Evolutionary conservation across 2,113 vertebrate genomes (phyloP).

Genomic region (Benitochromis conjunctus): DNA sequence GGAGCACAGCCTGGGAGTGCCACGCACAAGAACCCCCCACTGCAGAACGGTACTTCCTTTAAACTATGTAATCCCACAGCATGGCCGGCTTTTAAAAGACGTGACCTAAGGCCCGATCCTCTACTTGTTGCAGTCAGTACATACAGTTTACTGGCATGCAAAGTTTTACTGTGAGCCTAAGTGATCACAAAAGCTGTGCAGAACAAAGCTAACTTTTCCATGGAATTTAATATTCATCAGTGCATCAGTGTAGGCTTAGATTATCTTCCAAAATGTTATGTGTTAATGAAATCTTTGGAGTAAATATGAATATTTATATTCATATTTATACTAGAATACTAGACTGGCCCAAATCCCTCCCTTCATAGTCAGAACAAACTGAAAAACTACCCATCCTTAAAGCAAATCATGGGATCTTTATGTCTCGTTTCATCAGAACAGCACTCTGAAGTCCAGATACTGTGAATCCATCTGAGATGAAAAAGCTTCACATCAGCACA

Average conservation of each 20-base stretch:
- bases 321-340: too few species aligned
- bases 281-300: not conserved
- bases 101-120: not conserved
- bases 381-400: not conserved
- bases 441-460: not conserved
- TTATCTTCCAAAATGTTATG: not conserved
- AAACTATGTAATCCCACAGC: not conserved
- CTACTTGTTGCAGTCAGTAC: not conserved
- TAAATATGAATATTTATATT: not conserved
- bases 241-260: not conserved
- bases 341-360: not conserved
- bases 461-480: not conserved
- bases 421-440: not conserved
- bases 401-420: not conserved
- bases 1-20: conserved; percentile 36
- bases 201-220: not conserved
- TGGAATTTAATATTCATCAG: not conserved
- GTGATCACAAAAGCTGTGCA: not conserved
- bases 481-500: not conserved
- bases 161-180: not conserved
- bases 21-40: conserved; percentile 41
- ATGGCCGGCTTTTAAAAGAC: not conserved
- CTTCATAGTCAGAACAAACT: not conserved
- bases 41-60: conserved; percentile 73
- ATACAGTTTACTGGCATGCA: not conserved